phyloP scores from a whole-genome alignment of 37 sponge, comb jelly and placozoan species.

The Tethya wilhelma region DNA sequence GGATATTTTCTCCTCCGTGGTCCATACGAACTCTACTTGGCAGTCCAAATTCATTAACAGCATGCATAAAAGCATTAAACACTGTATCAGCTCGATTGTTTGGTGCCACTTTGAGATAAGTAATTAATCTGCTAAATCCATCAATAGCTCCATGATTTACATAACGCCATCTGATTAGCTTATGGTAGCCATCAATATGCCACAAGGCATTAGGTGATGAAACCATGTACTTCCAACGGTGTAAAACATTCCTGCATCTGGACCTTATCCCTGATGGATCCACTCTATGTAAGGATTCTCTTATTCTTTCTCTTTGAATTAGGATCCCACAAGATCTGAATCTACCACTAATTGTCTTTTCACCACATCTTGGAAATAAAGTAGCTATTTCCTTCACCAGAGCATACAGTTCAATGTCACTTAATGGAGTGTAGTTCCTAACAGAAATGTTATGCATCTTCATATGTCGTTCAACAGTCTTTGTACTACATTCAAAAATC shows the following conservation, averaged over 20 bases:
- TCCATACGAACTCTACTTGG: conserved; percentile 71
- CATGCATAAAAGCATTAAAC: conserved; percentile 46
- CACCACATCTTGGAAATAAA: conserved; percentile 38
- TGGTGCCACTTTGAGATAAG: conserved; percentile 42
- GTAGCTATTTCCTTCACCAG: background rate
- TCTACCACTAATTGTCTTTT: conserved; percentile 40
- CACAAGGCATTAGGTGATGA: conserved; percentile 67
- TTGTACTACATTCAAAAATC: conserved; percentile 35
- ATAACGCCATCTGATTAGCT: conserved; percentile 64
- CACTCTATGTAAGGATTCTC: conserved; percentile 49
- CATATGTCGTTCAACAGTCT: conserved; percentile 52
- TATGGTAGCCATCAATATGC: conserved; percentile 79
- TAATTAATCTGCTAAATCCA: conserved; percentile 66
- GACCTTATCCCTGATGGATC: conserved; percentile 49
- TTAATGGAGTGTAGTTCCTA: conserved; percentile 4
- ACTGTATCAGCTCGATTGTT: conserved; percentile 73
- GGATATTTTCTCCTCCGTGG: conserved; percentile 70
- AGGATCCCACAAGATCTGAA: conserved; percentile 31
- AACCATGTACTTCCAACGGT: conserved; percentile 48
- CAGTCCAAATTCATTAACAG: conserved; percentile 55
- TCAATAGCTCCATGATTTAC: conserved; percentile 74
- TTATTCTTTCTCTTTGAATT: conserved; percentile 47
- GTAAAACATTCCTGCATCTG: conserved; percentile 39
- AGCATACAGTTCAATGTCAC: conserved; percentile 4
- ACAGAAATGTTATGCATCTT: background rate